phyloP scores from a whole-genome alignment of 2,797 vertebrate genomes.

The Merluccius polli region DNA sequence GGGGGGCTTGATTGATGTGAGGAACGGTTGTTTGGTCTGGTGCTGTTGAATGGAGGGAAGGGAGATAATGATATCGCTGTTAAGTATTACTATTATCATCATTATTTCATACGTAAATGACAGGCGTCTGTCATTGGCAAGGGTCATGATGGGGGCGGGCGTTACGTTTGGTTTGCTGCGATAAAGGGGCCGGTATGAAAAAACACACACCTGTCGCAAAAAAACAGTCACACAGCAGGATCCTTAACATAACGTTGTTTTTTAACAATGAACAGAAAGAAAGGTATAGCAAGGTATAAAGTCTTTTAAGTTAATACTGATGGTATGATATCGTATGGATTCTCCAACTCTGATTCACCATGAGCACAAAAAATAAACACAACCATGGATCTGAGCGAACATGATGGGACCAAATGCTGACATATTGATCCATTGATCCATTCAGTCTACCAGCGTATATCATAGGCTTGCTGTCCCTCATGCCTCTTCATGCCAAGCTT shows the following conservation, averaged over 20 bases:
- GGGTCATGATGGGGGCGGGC: neutral
- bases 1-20: constrained; percentile 22
- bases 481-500: neutral
- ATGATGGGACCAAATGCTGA: too few relatives aligned
- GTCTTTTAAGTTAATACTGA: neutral
- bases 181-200: too few relatives aligned
- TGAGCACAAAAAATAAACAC: neutral
- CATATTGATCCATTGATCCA: too few relatives aligned
- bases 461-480: neutral
- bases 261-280: neutral
- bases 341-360: neutral
- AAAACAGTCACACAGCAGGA: too few relatives aligned
- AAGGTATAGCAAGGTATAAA: neutral
- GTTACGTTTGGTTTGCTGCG: neutral
- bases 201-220: too few relatives aligned
- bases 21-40: neutral
- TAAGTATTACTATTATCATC: neutral
- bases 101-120: constrained; percentile 24
- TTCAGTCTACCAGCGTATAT: too few relatives aligned
- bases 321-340: neutral
- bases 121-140: constrained; percentile 23
- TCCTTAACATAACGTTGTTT: too few relatives aligned
- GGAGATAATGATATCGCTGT: constrained; percentile 20
- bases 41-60: neutral
- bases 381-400: too few relatives aligned